Percentiles rank a stretch among this genome's conserved stretches.
Evolutionary conservation across 2,888 invertebrate species (phyloP).

Genomic region (Pristionchus entomophagus): DNA sequence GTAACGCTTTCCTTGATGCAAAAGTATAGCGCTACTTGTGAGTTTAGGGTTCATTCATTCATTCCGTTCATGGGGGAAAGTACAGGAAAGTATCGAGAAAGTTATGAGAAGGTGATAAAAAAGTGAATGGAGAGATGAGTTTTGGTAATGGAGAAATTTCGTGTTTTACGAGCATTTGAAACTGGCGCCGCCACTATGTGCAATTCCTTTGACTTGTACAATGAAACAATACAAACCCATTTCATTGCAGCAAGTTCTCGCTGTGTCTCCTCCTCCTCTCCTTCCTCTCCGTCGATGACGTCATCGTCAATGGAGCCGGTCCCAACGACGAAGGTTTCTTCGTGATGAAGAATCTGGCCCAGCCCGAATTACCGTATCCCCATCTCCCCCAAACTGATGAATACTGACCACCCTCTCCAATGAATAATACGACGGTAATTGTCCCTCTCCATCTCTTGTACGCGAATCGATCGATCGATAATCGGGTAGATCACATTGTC

Average conservation of each 20-base stretch:
- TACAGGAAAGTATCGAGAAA: no score
- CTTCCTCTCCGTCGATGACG: not conserved
- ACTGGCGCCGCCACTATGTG: no score
- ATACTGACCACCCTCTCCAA: not conserved
- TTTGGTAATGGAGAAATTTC: no score
- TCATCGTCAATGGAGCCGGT: not conserved
- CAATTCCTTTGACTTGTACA: no score
- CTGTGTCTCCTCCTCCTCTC: not conserved
- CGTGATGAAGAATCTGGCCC: not conserved
- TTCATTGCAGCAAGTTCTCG: not conserved
- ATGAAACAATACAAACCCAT: no score
- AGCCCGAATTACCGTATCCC: not conserved
- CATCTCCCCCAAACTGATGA: not conserved
- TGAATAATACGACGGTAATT: conserved; percentile 23
- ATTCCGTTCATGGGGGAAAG: no score
- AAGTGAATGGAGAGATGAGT: no score
- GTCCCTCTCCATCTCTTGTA: conserved; percentile 13
- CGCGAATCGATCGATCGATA: not conserved
- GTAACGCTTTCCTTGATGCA: no score
- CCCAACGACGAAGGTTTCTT: not conserved
- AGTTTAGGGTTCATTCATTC: no score
- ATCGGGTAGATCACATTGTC: not conserved
- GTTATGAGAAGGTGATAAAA: no score
- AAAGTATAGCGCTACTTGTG: no score
- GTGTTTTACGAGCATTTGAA: no score